Conservation (phyloP, 2,113 vertebrate genomes). For the Natator depressus region DNA sequence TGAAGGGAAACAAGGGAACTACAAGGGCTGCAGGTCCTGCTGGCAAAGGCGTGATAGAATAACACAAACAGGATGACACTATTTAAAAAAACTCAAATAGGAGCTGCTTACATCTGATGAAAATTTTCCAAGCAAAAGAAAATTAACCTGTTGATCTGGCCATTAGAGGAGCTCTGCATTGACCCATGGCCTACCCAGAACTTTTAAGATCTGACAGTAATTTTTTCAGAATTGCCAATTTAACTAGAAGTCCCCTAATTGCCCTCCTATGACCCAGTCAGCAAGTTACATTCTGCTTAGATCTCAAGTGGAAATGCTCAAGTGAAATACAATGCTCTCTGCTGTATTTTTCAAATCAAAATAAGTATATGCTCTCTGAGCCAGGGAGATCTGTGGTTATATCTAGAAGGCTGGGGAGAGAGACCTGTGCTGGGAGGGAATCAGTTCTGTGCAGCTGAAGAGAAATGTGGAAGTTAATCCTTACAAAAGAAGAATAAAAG, state of each 20-base stretch:
- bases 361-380: neutral
- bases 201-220: neutral
- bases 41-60: neutral
- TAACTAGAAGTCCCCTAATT: neutral
- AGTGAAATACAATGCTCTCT: neutral
- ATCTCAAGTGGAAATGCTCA: neutral
- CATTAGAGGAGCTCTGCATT: neutral
- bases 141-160: neutral
- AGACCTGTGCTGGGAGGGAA: neutral
- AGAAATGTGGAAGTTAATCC: neutral
- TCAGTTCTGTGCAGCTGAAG: neutral
- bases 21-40: neutral
- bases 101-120: neutral
- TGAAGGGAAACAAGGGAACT: neutral
- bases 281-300: neutral
- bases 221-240: neutral
- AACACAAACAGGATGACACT: neutral
- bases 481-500: neutral
- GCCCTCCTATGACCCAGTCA: neutral
- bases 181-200: neutral
- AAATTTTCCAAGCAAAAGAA: conserved; percentile 7
- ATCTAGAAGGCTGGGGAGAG: neutral
- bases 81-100: neutral
- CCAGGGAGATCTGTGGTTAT: neutral
- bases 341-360: neutral